Percentiles rank a stretch among this genome's conserved stretches.
phyloP scores from a whole-genome alignment of 2,113 vertebrate species.

The Cebus imitator region DNA sequence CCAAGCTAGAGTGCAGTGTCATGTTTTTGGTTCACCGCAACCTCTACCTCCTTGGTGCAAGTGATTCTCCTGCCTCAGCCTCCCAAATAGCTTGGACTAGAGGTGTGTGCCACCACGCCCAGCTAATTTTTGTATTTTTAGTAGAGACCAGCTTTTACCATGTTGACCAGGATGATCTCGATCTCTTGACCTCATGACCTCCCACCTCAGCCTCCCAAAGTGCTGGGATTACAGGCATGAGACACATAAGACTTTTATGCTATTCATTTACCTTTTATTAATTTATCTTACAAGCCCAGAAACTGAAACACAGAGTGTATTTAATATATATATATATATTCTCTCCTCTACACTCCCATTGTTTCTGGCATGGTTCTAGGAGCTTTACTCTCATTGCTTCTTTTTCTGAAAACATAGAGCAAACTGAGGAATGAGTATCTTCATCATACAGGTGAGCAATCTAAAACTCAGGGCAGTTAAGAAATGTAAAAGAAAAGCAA shows the following conservation, averaged over 20 bases:
- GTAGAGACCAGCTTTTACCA: too few relatives aligned
- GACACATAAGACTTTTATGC: background rate
- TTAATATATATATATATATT: background rate
- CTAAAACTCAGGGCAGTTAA: background rate
- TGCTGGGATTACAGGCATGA: too few relatives aligned
- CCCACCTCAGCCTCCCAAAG: too few relatives aligned
- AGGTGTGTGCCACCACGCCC: accelerated
- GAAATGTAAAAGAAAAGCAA: background rate
- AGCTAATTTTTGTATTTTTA: too few relatives aligned
- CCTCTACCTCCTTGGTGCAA: too few relatives aligned
- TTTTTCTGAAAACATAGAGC: background rate
- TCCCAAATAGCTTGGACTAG: too few relatives aligned
- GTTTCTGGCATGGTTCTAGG: background rate
- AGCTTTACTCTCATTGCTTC: background rate
- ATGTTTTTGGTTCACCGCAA: too few relatives aligned
- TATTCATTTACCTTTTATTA: background rate
- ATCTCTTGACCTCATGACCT: too few relatives aligned
- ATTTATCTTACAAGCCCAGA: background rate
- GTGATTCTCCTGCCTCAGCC: too few relatives aligned
- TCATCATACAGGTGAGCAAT: background rate
- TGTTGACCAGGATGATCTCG: too few relatives aligned
- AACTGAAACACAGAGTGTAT: background rate
- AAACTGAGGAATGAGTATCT: background rate
- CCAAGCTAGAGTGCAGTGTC: too few relatives aligned
- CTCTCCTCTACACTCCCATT: background rate